Evolutionary conservation across 64 coral and sea anemone species (phyloP), one percentile per base, ranked within the genome.

Genomic region (Dendrophyllia cribrosa): DNA sequence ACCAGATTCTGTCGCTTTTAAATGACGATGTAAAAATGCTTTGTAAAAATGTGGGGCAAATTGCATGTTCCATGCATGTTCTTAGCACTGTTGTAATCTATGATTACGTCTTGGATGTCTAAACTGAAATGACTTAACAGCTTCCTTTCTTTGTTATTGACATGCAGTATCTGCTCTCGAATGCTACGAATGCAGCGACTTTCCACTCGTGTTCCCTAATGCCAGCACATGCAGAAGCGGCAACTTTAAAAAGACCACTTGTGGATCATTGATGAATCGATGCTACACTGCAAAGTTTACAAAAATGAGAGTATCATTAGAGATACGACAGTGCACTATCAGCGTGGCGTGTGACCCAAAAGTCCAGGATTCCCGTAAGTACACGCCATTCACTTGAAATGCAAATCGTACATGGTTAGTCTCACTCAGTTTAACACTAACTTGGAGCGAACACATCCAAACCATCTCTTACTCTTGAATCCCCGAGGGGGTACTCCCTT

Each of bases 281-380:
- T 67, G 64, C 64, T 67, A 67, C 64, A 67, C 64, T 20, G 64
- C 21, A 67, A 67, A 67, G 64, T 14, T 67, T 67, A 67, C 9
- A 67, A 67, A 67, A 67, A 10, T 67, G 14, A 14, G 64, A 67
- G 9, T 67, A 14, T 67, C 64, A 67, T 8, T 67, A 10, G 64
- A 12, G 64, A 14, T 67, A 14, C 64, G 64, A 67, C 9, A 67
- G 9, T 67, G 64, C 19, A 14, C 64, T 14, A 67, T 67, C 9
- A 14, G 64, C 19, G 64, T 12, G 9, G 64, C 19, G 64, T 67
- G 64, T 67, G 64, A 8, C 64, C 64, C 64, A 67, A 14, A 67
- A 67, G 2, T 67, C 64, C 64, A 67, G 15, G 64, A 67, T 67
- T 67, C 64, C 64, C 64, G 64, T 67, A 67, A 67, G 64, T 67